These are phyloP conservation scores for Cryptus viduatorius DNA, from an alignment of 2,888 invertebrate genomes.

Conservation along the genomic window DNA sequence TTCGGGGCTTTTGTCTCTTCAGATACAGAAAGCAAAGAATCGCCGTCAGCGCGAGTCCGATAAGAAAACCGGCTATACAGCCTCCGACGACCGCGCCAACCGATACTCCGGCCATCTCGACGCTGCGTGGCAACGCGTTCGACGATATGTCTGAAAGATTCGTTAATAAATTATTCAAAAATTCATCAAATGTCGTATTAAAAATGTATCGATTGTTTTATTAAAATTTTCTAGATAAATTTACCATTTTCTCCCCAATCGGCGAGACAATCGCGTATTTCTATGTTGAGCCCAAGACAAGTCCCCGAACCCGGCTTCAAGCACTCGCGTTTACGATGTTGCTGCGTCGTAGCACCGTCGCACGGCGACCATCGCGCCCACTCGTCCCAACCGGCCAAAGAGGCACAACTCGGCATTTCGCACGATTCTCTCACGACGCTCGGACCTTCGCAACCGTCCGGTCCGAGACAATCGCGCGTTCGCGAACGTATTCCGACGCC, in stretches of 20 bases:
- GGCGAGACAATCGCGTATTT: conserved; percentile 88
- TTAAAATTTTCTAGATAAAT: not conserved
- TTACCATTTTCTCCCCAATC: conserved; percentile 81
- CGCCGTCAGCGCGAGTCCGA: conserved; percentile 84
- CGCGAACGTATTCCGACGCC: conserved; percentile 90
- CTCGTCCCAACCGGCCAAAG: conserved; percentile 90
- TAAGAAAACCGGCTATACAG: conserved; percentile 85
- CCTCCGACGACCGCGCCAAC: conserved; percentile 86
- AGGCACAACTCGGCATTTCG: conserved; percentile 89
- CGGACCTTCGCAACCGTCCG: conserved; percentile 87
- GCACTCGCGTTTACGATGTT: conserved; percentile 90
- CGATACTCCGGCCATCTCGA: conserved; percentile 84
- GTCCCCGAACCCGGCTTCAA: conserved; percentile 86
- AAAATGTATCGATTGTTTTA: not conserved
- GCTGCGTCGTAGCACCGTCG: conserved; percentile 88
- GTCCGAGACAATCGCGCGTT: conserved; percentile 88
- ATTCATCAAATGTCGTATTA: not conserved
- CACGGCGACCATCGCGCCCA: conserved; percentile 92
- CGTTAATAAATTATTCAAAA: not conserved
- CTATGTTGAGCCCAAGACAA: conserved; percentile 90
- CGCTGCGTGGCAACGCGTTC: conserved; percentile 74
- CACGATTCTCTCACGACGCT: conserved; percentile 89
- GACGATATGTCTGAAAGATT: conserved; percentile 72
- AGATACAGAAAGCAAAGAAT: conserved; percentile 85
- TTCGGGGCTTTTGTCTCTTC: conserved; percentile 86